These are phyloP conservation scores for Galago senegalensis DNA, from an alignment of 2,797 vertebrate species.

Conservation along the genomic window DNA sequence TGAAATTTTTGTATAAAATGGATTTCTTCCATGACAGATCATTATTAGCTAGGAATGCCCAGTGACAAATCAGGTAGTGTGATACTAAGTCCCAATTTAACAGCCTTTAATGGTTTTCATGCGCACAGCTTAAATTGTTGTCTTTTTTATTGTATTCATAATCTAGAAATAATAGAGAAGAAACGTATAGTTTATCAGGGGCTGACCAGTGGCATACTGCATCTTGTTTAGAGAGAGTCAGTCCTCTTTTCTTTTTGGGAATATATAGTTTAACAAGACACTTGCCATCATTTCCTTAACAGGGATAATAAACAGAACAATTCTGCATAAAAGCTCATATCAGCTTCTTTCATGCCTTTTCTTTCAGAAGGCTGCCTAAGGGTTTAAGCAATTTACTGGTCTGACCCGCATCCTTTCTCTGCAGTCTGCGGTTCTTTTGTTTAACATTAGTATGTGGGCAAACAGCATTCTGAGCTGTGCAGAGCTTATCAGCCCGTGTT, in stretches of 20 bases:
- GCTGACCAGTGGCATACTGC: slow-evolving; percentile 87
- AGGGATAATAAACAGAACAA: slow-evolving; percentile 92
- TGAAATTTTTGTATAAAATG: slow-evolving; percentile 84
- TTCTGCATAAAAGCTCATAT: slow-evolving; percentile 92
- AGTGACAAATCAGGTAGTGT: slow-evolving; percentile 83
- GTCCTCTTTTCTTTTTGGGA: slow-evolving; percentile 86
- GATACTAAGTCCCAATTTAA: slow-evolving; percentile 78
- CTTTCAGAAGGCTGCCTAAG: slow-evolving; percentile 92
- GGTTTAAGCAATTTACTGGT: slow-evolving; percentile 93
- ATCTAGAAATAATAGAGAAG: slow-evolving; percentile 85
- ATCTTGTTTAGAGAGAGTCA: slow-evolving; percentile 84
- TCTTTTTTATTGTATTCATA: slow-evolving; percentile 85
- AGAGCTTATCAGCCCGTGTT: slow-evolving; percentile 91
- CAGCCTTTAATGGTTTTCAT: slow-evolving; percentile 78
- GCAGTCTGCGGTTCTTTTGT: slow-evolving; percentile 92
- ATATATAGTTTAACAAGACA: slow-evolving; percentile 88
- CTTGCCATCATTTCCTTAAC: slow-evolving; percentile 91
- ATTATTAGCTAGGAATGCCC: slow-evolving; percentile 83
- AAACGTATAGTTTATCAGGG: slow-evolving; percentile 74
- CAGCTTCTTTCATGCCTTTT: slow-evolving; percentile 91
- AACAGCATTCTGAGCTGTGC: slow-evolving; percentile 92
- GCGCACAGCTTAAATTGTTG: slow-evolving; percentile 80
- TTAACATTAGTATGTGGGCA: slow-evolving; percentile 94
- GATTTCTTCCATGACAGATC: slow-evolving; percentile 80
- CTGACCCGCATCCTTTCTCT: slow-evolving; percentile 91